phyloP scores from a whole-genome alignment of 2,113 vertebrate species.

The Arizona elegans region DNA sequence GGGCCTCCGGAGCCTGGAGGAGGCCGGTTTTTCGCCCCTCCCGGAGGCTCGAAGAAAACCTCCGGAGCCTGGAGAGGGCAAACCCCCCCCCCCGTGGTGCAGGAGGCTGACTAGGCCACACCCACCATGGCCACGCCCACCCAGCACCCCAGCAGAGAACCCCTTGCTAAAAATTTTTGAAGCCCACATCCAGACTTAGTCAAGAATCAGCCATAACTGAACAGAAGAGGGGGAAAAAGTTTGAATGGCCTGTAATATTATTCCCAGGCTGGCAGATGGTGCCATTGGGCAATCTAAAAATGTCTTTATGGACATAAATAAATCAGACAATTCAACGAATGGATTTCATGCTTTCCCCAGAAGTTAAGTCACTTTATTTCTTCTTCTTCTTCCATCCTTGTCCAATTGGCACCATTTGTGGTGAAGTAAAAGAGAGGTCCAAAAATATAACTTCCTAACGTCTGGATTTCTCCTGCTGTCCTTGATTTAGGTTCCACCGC shows the following conservation, averaged over 20 bases:
- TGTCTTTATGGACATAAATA: too few relatives aligned
- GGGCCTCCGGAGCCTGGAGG: too few relatives aligned
- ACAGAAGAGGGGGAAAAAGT: not conserved
- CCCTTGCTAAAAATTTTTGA: too few relatives aligned
- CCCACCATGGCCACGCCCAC: too few relatives aligned
- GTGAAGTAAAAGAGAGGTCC: not conserved
- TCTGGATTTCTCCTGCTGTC: too few relatives aligned
- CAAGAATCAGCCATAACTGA: not conserved
- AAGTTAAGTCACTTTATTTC: not conserved
- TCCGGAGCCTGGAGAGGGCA: too few relatives aligned
- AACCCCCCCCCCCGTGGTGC: too few relatives aligned
- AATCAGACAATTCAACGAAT: not conserved
- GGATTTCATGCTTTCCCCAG: not conserved
- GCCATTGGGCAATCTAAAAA: slow-evolving; percentile 30
- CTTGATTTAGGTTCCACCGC: not conserved
- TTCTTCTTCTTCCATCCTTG: not conserved
- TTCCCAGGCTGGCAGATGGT: slow-evolving; percentile 49
- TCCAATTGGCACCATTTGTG: not conserved
- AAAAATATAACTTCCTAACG: not conserved
- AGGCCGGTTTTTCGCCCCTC: too few relatives aligned
- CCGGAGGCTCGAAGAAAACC: too few relatives aligned
- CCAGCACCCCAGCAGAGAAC: too few relatives aligned
- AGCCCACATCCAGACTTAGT: not conserved
- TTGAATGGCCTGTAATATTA: not conserved
- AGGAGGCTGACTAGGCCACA: too few relatives aligned